These are phyloP conservation scores for Syrista parreyssii DNA, from an alignment of 2,888 invertebrate genomes.

Conservation along the genomic window DNA sequence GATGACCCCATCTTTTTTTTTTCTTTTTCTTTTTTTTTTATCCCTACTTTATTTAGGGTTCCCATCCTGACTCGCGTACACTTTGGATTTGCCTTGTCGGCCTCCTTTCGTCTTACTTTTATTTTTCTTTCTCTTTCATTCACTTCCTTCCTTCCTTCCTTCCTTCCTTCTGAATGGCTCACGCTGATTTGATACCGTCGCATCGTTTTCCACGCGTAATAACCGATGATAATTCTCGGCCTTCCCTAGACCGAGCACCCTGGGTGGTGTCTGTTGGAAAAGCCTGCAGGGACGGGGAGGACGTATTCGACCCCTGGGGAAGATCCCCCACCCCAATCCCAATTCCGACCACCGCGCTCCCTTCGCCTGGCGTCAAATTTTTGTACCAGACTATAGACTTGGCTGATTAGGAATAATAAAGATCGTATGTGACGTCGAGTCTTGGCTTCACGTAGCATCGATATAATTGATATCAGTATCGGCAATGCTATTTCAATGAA, in stretches of 20 bases:
- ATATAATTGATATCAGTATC: conserved; percentile 13
- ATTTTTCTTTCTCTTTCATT: no score
- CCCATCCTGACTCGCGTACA: no score
- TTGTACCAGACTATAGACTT: no score
- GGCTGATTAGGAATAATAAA: no score
- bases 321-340: no score
- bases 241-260: conserved; percentile 24
- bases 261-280: conserved; percentile 15
- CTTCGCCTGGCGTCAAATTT: no score
- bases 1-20: conserved; percentile 21
- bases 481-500: not conserved
- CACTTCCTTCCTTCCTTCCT: not conserved
- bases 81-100: no score
- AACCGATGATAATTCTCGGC: conserved; percentile 50
- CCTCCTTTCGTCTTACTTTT: no score
- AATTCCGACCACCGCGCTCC: no score
- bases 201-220: conserved; percentile 39
- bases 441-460: no score
- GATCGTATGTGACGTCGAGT: no score
- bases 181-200: not conserved
- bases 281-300: not conserved
- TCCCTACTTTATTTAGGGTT: not conserved
- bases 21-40: not conserved
- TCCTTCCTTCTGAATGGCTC: not conserved
- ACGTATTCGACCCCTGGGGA: conserved; percentile 10